A percentile compares a stretch with the other conserved stretches of the same genome.
These are phyloP conservation scores for Subanguina moxae DNA, from an alignment of 1,140 invertebrate genomes.

Conservation along the genomic window DNA sequence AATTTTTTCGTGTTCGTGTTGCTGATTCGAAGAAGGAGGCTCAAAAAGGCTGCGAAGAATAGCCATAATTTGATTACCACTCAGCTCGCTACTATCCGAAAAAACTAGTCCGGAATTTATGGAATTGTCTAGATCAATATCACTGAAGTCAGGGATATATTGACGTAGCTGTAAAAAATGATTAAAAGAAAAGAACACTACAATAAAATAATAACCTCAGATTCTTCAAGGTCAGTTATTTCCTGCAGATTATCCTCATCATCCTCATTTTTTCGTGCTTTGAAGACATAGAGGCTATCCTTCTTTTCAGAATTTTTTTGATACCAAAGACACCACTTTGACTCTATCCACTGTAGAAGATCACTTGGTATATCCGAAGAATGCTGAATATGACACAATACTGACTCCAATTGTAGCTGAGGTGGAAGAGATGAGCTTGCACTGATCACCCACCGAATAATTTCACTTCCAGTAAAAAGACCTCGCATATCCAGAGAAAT, in stretches of 20 bases:
- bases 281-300: conserved; percentile 77
- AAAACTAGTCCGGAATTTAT: too few relatives aligned
- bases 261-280: conserved; percentile 61
- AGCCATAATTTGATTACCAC: too few relatives aligned
- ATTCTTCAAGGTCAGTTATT: conserved; percentile 23
- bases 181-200: too few relatives aligned
- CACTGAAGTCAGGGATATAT: too few relatives aligned
- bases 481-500: too few relatives aligned
- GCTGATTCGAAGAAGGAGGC: too few relatives aligned
- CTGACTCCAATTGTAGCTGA: conserved; percentile 19
- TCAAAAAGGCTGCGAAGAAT: too few relatives aligned
- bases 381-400: conserved; percentile 9
- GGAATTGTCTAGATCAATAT: too few relatives aligned
- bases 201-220: not conserved
- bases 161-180: not conserved
- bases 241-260: conserved; percentile 71
- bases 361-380: not conserved
- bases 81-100: too few relatives aligned
- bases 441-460: not conserved
- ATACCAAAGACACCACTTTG: conserved; percentile 53
- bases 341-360: conserved; percentile 30
- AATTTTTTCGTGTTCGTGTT: not conserved
- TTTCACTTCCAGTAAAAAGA: too few relatives aligned
- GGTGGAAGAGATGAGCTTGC: conserved; percentile 22
- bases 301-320: conserved; percentile 68